phyloP scores from a whole-genome alignment of 2,113 vertebrate genomes.

The Salminus brasiliensis region DNA sequence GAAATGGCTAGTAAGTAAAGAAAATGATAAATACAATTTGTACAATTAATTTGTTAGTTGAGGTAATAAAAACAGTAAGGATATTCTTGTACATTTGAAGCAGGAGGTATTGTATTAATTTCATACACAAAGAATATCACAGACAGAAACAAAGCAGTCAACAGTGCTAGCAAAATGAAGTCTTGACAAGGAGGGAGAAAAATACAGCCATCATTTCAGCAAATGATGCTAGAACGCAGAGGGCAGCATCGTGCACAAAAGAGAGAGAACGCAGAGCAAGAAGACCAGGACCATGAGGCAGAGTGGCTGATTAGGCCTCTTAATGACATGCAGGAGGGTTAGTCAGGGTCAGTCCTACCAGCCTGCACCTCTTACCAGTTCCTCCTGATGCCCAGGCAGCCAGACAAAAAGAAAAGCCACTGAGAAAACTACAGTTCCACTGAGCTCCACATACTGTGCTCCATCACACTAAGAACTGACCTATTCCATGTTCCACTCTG shows the following conservation, averaged over 20 bases:
- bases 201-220: constrained; percentile 12
- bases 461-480: not conserved
- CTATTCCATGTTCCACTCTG: too few species aligned
- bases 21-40: not conserved
- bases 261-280: constrained; percentile 8
- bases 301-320: constrained; percentile 1
- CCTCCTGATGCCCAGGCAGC: constrained; percentile 61
- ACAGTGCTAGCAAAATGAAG: not conserved
- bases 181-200: not conserved
- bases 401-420: constrained; percentile 41
- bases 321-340: constrained; percentile 32
- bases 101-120: too few species aligned
- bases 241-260: constrained; percentile 33
- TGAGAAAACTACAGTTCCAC: constrained; percentile 20
- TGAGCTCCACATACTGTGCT: not conserved
- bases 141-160: not conserved
- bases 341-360: not conserved
- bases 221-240: constrained; percentile 20
- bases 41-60: not conserved
- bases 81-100: not conserved
- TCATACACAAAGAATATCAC: not conserved
- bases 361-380: constrained; percentile 65
- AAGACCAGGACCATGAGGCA: constrained; percentile 4
- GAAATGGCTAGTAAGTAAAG: not conserved
- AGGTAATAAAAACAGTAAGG: not conserved